Evolutionary conservation across 1,140 invertebrate species (phyloP), one percentile per base, ranked within the genome.

Genomic region (Paracyclopina nana): DNA sequence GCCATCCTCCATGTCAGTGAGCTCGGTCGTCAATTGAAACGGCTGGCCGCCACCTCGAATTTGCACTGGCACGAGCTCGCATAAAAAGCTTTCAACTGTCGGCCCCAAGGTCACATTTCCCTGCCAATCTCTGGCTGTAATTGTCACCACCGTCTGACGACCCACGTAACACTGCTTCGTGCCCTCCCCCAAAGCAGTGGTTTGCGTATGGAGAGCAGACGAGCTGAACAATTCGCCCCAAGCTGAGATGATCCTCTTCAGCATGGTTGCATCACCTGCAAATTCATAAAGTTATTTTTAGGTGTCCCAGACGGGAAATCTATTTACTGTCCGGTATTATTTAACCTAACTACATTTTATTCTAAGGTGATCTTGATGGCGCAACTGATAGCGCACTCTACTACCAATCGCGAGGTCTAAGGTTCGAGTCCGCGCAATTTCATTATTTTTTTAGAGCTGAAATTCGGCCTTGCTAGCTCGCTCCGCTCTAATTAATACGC

Each of bases 1-100:
- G 11, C 68, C 68, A 57, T 68, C 68, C 25, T 64, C 59, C 45
- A 68, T 61, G 57, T 70, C 66, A 6, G 61, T 60, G n/a, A 69
- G 56, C 31, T 64, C 59, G 5, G 14, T 58, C 53, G 14, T 50
- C 52, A 41, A 59, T 56, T 6, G 34, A 12, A 25, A 54, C 30
- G 3, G 55, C 18, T 20, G 45, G 8, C 22, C 18, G 20, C 11
- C 46, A 9, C 22, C 54, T 29, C 11, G 43, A 24, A 34, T 45
- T 8, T 22, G 46, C 24, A 22, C 30, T 12, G 26, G 54, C 41
- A 44, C 53, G 53, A 49, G 45, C 50, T 26, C 49, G 61, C 64
- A 30, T 57, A 48, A 46, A 25, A 51, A 48, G 27, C 30, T 24
- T 48, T 48, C 45, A 16, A 48, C 45, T 20, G 16, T 28, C 16